phyloP scores from a whole-genome alignment of 2,113 vertebrate species.

The Nyctibius bracteatus region DNA sequence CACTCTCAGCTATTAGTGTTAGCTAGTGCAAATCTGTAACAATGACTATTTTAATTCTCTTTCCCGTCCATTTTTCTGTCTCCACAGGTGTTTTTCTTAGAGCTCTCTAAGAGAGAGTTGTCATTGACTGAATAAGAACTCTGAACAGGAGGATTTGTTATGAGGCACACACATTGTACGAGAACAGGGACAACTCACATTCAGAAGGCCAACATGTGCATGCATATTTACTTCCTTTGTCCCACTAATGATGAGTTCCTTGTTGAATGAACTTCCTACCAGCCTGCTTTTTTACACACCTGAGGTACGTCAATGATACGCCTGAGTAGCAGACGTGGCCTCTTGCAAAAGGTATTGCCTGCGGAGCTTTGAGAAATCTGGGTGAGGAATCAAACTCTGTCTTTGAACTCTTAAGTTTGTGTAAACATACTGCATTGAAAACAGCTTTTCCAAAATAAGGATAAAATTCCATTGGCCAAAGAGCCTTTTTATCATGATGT shows the following conservation, averaged over 20 bases:
- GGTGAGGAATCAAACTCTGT: neutral
- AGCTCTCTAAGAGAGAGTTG: neutral
- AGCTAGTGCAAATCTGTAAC: neutral
- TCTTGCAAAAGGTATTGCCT: neutral
- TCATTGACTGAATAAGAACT: neutral
- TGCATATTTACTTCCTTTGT: neutral
- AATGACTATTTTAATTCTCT: neutral
- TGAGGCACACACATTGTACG: rapidly evolving
- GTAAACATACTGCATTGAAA: neutral
- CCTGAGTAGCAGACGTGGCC: neutral
- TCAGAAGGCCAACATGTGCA: rapidly evolving
- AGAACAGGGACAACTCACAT: neutral
- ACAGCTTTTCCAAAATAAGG: neutral
- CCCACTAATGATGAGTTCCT: neutral
- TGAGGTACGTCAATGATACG: neutral
- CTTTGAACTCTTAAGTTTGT: neutral
- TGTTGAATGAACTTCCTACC: neutral
- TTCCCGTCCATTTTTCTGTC: neutral
- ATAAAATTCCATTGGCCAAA: neutral
- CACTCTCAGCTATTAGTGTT: neutral
- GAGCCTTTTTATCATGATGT: neutral
- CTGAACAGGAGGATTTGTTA: neutral
- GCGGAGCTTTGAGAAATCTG: neutral
- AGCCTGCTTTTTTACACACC: neutral
- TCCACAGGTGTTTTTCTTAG: neutral